These are phyloP conservation scores for Stomatorhinus walkeri DNA, from an alignment of 2,797 vertebrate genomes.

Conservation along the genomic window DNA sequence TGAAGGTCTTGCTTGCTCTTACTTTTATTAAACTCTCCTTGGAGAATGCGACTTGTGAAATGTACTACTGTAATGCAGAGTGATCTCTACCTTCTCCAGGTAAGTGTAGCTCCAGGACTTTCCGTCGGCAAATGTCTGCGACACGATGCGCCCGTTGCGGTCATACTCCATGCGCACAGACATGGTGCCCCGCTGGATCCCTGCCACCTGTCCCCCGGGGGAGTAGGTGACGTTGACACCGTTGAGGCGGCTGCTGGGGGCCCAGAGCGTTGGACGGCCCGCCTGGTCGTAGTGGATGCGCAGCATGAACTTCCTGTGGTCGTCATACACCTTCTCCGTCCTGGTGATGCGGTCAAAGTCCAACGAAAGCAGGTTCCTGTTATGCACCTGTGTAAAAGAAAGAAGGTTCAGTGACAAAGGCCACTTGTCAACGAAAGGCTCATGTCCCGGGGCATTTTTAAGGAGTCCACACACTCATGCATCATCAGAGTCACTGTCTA, in stretches of 20 bases:
- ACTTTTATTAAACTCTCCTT: neutral
- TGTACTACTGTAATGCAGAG: neutral
- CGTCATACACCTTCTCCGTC: conserved; percentile 97
- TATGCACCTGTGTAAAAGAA: conserved; percentile 74
- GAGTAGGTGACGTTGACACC: conserved; percentile 97
- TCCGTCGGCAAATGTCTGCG: conserved; percentile 92
- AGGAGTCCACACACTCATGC: neutral
- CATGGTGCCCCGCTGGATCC: conserved; percentile 94
- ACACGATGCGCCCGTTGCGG: conserved; percentile 81
- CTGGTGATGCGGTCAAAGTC: conserved; percentile 96
- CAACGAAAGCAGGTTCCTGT: conserved; percentile 88
- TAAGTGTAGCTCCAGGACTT: conserved; percentile 98
- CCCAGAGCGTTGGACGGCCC: conserved; percentile 93
- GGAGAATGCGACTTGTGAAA: neutral
- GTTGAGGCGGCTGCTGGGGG: conserved; percentile 88
- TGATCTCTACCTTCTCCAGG: conserved; percentile 78
- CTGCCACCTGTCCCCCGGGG: conserved; percentile 80
- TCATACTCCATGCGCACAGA: conserved; percentile 97
- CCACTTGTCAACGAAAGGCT: neutral
- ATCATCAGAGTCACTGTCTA: neutral
- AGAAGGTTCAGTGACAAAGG: neutral
- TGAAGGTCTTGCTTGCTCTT: neutral
- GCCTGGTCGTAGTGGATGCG: conserved; percentile 91
- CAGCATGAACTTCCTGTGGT: conserved; percentile 95
- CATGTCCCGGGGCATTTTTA: neutral